phyloP scores from a whole-genome alignment of 2,888 invertebrate species.

The Leptopilina myrica region DNA sequence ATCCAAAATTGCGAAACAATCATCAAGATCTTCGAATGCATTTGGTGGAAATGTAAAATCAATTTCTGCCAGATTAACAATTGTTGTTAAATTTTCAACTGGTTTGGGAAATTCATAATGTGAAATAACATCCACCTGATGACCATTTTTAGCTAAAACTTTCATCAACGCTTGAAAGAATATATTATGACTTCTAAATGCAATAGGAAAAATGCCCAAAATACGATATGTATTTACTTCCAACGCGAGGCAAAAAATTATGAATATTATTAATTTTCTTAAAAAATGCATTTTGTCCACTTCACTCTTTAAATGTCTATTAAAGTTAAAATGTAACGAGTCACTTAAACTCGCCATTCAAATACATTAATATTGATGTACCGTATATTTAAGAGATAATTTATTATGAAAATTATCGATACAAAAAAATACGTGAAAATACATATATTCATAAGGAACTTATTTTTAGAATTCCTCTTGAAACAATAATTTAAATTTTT shows the following conservation, averaged over 20 bases:
- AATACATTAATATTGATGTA: too few species aligned
- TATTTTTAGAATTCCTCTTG: too few species aligned
- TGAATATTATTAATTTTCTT: background rate
- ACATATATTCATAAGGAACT: too few species aligned
- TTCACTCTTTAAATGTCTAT: background rate
- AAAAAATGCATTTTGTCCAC: background rate
- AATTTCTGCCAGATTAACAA: conserved; percentile 59
- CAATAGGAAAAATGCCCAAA: conserved; percentile 75
- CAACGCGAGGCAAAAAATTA: background rate
- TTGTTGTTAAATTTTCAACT: conserved; percentile 68
- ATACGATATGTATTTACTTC: conserved; percentile 66
- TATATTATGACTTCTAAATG: conserved; percentile 76
- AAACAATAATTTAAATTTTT: too few species aligned
- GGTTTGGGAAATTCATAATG: conserved; percentile 68
- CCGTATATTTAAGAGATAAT: too few species aligned
- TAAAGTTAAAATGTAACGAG: background rate
- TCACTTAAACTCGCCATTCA: too few species aligned
- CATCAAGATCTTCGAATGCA: background rate
- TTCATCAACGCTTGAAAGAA: conserved; percentile 75
- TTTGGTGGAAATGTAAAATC: background rate
- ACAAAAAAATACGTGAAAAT: too few species aligned
- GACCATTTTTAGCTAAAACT: conserved; percentile 74
- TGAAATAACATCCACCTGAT: conserved; percentile 73
- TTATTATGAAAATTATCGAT: too few species aligned
- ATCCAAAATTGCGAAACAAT: background rate